Conservation (phyloP, 2,888 invertebrate species). For the Drosophila koepferae region DNA sequence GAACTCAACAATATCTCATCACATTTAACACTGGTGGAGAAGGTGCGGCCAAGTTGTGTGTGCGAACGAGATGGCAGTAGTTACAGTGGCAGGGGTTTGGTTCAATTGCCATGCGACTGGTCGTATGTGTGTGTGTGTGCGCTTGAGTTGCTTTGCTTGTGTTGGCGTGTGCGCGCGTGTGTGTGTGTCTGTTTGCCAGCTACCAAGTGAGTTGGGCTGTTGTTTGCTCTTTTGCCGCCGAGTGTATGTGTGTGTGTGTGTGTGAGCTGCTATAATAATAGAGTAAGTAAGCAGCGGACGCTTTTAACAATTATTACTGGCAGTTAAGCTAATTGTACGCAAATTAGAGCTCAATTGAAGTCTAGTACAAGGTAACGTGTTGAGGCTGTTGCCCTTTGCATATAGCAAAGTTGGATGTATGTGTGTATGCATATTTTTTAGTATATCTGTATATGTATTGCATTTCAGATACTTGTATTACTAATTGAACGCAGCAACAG, state of each 20-base stretch:
- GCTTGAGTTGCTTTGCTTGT: slow-evolving; percentile 7
- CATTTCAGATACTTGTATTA: background rate
- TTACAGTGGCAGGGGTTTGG: slow-evolving; percentile 71
- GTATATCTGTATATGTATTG: background rate
- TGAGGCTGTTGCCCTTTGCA: slow-evolving; percentile 47
- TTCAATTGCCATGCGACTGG: slow-evolving; percentile 70
- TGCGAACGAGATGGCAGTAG: slow-evolving; percentile 64
- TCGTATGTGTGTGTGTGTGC: slow-evolving; percentile 55
- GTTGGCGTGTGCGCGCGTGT: background rate
- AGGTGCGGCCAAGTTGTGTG: slow-evolving; percentile 55
- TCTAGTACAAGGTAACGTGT: slow-evolving; percentile 13
- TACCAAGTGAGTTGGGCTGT: slow-evolving; percentile 33
- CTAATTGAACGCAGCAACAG: slow-evolving; percentile 35
- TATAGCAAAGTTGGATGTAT: background rate
- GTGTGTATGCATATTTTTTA: background rate
- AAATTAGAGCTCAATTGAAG: slow-evolving; percentile 9
- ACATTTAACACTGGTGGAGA: slow-evolving; percentile 65
- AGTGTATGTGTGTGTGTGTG: background rate
- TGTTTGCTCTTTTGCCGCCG: slow-evolving; percentile 40
- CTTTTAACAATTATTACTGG: slow-evolving; percentile 38
- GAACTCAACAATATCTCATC: slow-evolving; percentile 48
- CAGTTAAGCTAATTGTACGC: slow-evolving; percentile 22
- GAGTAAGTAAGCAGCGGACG: slow-evolving; percentile 27
- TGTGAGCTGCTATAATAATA: background rate
- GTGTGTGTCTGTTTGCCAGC: slow-evolving; percentile 22